Evolutionary conservation across 2,888 invertebrate species (phyloP), one percentile per base, ranked within the genome.

Genomic region (Dioctria linearis): DNA sequence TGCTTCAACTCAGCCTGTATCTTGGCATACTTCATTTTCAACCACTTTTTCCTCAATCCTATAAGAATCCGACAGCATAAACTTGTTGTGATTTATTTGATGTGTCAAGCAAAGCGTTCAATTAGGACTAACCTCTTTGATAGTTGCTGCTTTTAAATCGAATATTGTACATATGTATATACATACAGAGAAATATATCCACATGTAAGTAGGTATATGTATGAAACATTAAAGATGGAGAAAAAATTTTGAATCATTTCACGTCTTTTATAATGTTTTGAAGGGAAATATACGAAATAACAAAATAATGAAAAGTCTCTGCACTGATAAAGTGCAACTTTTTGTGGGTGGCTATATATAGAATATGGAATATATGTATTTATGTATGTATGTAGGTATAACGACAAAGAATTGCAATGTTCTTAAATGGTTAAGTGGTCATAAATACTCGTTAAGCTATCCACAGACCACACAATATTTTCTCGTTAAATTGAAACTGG

Each of bases 51-150:
- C 65, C 42, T 37, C 4, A 37, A 63, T 76, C 61, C 63, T 42
- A 51, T 37, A 69, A 63, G 42, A 78, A 49, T 63, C 63, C 78
- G 65, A 78, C 78, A 78, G 51, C 78, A 78, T 63, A 76, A 76
- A 76, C 61, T 78, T 78, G 78, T 65, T 65, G 87, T 88, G 88
- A 88, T 88, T 88, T 88, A 88, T 88, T 87, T 86, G 85, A 87
- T 86, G 87, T 88, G 88, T 88, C 88, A 87, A 86, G 85, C 86
- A 88, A 87, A 88, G 88, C 88, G 88, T 88, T 88, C 88, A 88
- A 88, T 88, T 88, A 88, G 88, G 86, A 86, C 86, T 87, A 78
- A 78, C 63, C 49, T 65, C 73, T 65, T 57, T n/a, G 63, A 67
- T 78, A 65, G 78, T 51, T 61, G 49, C 49, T 40, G 49, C 51